Conservation (phyloP, 2,113 vertebrate genomes). For the Misgurnus anguillicaudatus region DNA sequence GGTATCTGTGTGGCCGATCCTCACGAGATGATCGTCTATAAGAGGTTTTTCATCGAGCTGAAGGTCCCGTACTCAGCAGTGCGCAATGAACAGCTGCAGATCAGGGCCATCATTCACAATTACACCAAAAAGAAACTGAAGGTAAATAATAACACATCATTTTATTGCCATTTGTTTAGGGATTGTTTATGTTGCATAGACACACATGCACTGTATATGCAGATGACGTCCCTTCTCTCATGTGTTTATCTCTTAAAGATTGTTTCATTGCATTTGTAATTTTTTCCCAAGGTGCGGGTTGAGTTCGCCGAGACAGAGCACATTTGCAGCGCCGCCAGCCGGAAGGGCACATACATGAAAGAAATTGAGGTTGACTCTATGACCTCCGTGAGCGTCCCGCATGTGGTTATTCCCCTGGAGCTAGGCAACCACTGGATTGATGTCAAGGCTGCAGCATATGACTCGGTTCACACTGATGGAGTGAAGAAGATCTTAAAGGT, state of each 20-base stretch:
- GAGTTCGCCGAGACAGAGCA: conserved; percentile 74
- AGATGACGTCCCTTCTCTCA: not conserved
- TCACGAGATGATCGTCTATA: conserved; percentile 75
- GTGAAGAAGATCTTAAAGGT: conserved; percentile 50
- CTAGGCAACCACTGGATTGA: conserved; percentile 72
- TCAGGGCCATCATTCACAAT: conserved; percentile 81
- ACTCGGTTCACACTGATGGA: conserved; percentile 34
- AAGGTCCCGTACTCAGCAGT: conserved; percentile 82
- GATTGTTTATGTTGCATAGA: no score
- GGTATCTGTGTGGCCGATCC: conserved; percentile 82
- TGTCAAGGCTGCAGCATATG: conserved; percentile 57
- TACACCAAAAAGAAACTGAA: conserved; percentile 53
- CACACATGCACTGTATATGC: not conserved
- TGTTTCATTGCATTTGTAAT: not conserved
- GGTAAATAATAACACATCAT: conserved; percentile 55
- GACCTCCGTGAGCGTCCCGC: conserved; percentile 69
- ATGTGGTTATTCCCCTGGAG: conserved; percentile 76
- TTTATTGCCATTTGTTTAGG: not conserved
- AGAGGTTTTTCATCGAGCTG: conserved; percentile 81
- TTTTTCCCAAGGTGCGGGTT: conserved; percentile 68
- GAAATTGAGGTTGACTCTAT: conserved; percentile 36
- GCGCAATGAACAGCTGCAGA: conserved; percentile 83
- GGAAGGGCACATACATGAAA: conserved; percentile 63
- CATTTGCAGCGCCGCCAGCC: conserved; percentile 78
- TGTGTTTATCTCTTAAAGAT: not conserved